phyloP scores from a whole-genome alignment of 2,113 vertebrate genomes.

The Onychostoma macrolepis region DNA sequence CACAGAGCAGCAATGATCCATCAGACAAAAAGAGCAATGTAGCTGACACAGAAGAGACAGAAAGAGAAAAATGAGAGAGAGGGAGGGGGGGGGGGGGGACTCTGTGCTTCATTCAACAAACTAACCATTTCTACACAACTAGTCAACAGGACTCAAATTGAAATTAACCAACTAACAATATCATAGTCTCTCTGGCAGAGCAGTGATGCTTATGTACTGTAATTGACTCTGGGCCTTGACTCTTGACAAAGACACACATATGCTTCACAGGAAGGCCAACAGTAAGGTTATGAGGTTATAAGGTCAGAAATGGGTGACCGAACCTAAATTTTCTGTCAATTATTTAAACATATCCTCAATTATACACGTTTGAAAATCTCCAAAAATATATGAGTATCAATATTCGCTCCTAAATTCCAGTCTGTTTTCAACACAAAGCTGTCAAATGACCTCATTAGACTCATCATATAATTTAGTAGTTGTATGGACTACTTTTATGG shows the following conservation, averaged over 20 bases:
- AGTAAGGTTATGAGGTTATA: not conserved
- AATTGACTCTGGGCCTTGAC: not conserved
- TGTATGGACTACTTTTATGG: not conserved
- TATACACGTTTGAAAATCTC: not conserved
- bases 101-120: slow-evolving; percentile 16
- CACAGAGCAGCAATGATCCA: slow-evolving; percentile 41
- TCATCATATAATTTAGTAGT: not conserved
- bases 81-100: not conserved
- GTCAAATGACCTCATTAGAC: not conserved
- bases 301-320: too few species aligned
- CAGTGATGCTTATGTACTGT: not conserved
- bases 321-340: too few species aligned
- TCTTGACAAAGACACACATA: not conserved
- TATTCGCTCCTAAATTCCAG: not conserved
- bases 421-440: not conserved
- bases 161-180: slow-evolving; percentile 7
- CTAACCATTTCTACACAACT: not conserved
- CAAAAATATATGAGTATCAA: not conserved
- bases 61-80: not conserved
- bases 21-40: slow-evolving; percentile 51
- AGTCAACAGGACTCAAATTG: not conserved
- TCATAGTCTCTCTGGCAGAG: not conserved
- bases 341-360: not conserved
- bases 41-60: slow-evolving; percentile 51
- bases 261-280: too few species aligned